Evolutionary conservation across 1,140 invertebrate genomes (phyloP).

Genomic region (Rhopalosiphum maidis): DNA sequence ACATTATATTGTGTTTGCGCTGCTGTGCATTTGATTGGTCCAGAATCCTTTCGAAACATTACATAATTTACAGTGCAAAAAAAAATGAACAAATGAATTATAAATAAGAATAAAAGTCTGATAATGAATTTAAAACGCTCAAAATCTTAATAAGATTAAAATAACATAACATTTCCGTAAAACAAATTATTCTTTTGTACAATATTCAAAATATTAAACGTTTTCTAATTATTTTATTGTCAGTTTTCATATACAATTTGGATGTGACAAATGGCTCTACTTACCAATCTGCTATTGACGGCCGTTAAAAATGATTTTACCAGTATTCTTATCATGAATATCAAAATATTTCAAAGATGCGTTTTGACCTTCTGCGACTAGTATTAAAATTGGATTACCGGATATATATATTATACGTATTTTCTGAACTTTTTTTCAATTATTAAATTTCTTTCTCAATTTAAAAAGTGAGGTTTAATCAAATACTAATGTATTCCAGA

Average conservation of each 20-base stretch:
- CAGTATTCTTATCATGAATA: background rate
- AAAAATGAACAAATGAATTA: background rate
- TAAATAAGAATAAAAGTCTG: background rate
- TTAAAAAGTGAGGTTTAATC: background rate
- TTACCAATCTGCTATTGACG: background rate
- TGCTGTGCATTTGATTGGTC: background rate
- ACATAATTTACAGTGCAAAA: background rate
- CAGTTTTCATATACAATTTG: no score
- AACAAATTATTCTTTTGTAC: background rate
- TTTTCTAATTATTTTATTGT: background rate
- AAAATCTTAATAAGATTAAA: background rate
- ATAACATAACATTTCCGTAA: background rate
- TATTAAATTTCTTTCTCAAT: background rate
- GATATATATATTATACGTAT: background rate
- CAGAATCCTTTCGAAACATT: background rate
- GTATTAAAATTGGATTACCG: background rate
- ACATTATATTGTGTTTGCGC: background rate
- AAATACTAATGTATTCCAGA: conserved; percentile 4
- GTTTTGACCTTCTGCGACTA: background rate
- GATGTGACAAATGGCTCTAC: background rate
- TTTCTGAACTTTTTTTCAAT: background rate
- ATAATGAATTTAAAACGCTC: background rate
- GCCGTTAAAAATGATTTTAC: background rate
- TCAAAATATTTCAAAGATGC: background rate
- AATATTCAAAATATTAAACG: background rate